These are phyloP conservation scores for Gobius niger DNA, from an alignment of 2,113 vertebrate species.

Conservation along the genomic window DNA sequence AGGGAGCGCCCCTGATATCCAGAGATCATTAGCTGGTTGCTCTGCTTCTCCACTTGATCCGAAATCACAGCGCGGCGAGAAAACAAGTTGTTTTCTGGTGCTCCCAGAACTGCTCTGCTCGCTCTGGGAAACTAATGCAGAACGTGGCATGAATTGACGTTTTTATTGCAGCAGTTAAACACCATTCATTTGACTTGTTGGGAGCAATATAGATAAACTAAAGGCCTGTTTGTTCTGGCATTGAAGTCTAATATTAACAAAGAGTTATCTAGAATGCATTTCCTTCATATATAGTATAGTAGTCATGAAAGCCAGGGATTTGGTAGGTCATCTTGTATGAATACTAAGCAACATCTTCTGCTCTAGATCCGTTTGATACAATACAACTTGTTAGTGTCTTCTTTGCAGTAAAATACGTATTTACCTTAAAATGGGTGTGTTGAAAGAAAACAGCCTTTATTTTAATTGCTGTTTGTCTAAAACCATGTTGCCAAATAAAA, in stretches of 20 bases:
- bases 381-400: no score
- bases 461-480: no score
- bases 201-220: not conserved
- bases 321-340: no score
- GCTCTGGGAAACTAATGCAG: constrained; percentile 25
- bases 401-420: no score
- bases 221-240: not conserved
- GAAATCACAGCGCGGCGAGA: constrained; percentile 2
- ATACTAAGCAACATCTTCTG: no score
- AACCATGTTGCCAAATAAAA: no score
- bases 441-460: no score
- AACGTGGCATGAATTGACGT: not conserved
- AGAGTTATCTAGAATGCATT: not conserved
- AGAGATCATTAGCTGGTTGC: constrained; percentile 36
- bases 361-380: no score
- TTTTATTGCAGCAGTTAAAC: constrained; percentile 31
- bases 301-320: not conserved
- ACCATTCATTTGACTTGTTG: constrained; percentile 20
- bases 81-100: constrained; percentile 23
- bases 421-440: no score
- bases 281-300: not conserved
- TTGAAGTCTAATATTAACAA: not conserved
- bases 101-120: constrained; percentile 13
- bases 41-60: constrained; percentile 29
- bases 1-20: constrained; percentile 21